phyloP scores from a whole-genome alignment of 2,113 vertebrate species.

The Labeo rohita region DNA sequence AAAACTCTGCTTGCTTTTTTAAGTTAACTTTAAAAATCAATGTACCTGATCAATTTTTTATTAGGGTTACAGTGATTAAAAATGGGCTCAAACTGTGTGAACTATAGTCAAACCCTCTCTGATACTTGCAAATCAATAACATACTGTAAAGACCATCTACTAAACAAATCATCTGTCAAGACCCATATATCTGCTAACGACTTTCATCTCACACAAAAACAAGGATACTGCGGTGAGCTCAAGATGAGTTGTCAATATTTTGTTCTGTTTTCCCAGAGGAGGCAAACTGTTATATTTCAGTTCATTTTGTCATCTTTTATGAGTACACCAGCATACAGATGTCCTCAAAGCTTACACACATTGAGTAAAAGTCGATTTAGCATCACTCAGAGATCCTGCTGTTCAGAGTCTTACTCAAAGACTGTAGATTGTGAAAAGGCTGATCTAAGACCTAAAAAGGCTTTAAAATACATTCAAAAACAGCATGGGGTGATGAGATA shows the following conservation, averaged over 20 bases:
- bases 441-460: background rate
- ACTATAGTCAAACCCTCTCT: background rate
- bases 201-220: background rate
- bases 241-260: background rate
- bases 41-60: too few species aligned
- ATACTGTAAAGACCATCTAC: background rate
- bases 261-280: background rate
- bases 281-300: background rate
- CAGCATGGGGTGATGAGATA: background rate
- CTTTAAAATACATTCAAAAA: background rate
- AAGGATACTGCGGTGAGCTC: background rate
- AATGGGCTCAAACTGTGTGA: background rate
- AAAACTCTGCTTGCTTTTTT: too few species aligned
- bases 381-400: background rate
- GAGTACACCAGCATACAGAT: background rate
- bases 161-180: slow-evolving; percentile 10
- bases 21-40: too few species aligned
- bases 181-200: background rate
- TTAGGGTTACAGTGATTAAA: too few species aligned
- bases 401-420: background rate
- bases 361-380: background rate
- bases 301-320: slow-evolving; percentile 3
- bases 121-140: background rate
- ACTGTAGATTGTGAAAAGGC: background rate
- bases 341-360: background rate